A percentile compares a stretch with the other conserved stretches of the same genome.
phyloP scores from a whole-genome alignment of 2,113 vertebrate species.

The Gorsachius goisagi region DNA sequence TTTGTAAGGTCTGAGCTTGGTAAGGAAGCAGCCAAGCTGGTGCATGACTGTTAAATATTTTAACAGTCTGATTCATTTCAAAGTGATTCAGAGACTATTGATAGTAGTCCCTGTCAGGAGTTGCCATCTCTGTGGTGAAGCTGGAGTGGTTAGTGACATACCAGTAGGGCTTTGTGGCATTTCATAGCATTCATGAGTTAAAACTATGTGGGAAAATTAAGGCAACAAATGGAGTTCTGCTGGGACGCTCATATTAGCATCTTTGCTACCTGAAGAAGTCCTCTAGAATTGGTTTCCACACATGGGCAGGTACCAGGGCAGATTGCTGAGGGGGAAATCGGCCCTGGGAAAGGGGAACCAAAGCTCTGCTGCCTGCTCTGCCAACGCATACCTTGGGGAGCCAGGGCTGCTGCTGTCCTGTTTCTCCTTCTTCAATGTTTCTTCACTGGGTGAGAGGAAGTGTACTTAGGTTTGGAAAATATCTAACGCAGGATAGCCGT shows the following conservation, averaged over 20 bases:
- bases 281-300: background rate
- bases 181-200: background rate
- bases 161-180: background rate
- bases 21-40: slow-evolving; percentile 16
- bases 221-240: background rate
- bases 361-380: background rate
- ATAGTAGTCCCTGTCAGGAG: slow-evolving; percentile 3
- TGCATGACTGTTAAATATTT: slow-evolving; percentile 35
- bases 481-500: background rate
- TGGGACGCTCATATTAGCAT: background rate
- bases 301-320: background rate
- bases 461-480: background rate
- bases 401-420: background rate
- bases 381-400: background rate
- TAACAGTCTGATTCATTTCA: slow-evolving; percentile 40
- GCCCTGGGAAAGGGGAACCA: background rate
- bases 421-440: background rate
- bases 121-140: background rate
- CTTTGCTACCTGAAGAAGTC: background rate
- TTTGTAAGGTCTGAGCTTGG: background rate
- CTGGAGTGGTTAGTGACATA: background rate
- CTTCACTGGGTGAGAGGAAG: background rate
- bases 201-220: background rate
- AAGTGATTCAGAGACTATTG: slow-evolving; percentile 52
- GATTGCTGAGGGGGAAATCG: background rate